These are phyloP conservation scores for Perdita meconis DNA, from an alignment of 2,888 invertebrate genomes.

Conservation along the genomic window DNA sequence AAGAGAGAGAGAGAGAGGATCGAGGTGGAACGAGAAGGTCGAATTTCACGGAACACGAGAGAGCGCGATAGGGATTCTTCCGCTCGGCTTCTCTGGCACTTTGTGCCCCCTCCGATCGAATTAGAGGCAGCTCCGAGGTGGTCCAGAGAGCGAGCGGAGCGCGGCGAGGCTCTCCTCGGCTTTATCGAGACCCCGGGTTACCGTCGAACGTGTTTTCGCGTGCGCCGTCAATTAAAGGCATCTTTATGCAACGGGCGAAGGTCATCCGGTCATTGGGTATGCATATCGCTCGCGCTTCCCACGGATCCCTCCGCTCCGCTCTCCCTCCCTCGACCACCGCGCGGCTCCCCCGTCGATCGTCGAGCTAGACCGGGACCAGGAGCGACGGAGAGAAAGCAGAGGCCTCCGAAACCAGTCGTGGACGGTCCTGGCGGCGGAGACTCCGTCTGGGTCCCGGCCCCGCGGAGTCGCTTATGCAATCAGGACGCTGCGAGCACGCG, in stretches of 20 bases:
- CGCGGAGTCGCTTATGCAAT: constrained; percentile 45
- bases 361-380: constrained; percentile 15
- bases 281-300: constrained; percentile 80
- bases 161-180: constrained; percentile 49
- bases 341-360: too few species aligned
- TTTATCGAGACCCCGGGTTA: constrained; percentile 71
- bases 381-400: constrained; percentile 55
- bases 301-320: constrained; percentile 69
- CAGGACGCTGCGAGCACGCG: too few species aligned
- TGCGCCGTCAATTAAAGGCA: constrained; percentile 82
- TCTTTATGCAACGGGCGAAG: constrained; percentile 83
- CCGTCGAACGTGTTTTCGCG: constrained; percentile 79
- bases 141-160: constrained; percentile 42
- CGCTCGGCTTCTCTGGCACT: constrained; percentile 35
- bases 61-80: neutral
- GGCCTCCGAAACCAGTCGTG: constrained; percentile 76
- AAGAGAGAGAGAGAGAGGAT: neutral
- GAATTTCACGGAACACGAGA: constrained; percentile 15
- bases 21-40: neutral
- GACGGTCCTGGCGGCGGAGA: constrained; percentile 48
- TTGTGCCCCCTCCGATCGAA: constrained; percentile 51
- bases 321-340: neutral
- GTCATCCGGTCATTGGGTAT: constrained; percentile 83
- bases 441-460: constrained; percentile 18
- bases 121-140: constrained; percentile 57